These are phyloP conservation scores for Drosophila nebulosa DNA, from an alignment of 1,140 invertebrate species.

Conservation along the genomic window DNA sequence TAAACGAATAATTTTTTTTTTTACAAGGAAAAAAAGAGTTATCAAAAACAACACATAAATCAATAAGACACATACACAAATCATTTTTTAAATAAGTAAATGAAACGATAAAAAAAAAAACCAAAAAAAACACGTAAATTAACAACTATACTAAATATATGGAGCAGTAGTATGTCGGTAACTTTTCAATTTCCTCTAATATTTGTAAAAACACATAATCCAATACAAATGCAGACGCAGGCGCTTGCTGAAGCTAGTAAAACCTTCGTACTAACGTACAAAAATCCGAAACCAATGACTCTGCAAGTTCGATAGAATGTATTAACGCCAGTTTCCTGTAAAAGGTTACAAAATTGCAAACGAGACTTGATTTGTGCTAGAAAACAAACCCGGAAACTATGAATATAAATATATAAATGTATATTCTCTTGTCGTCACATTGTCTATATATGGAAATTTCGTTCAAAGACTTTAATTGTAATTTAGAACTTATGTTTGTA, in stretches of 20 bases:
- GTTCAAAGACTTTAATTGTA: slow-evolving; percentile 69
- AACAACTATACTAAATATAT: slow-evolving; percentile 28
- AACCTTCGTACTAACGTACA: slow-evolving; percentile 61
- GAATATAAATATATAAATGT: slow-evolving; percentile 19
- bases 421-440: slow-evolving; percentile 10
- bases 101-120: slow-evolving; percentile 25
- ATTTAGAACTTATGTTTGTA: slow-evolving; percentile 33
- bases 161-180: slow-evolving; percentile 28
- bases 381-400: slow-evolving; percentile 12
- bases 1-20: slow-evolving; percentile 63
- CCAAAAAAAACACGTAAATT: slow-evolving; percentile 36
- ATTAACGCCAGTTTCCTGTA: slow-evolving; percentile 53
- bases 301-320: slow-evolving; percentile 37
- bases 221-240: slow-evolving; percentile 45
- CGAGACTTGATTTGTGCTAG: slow-evolving; percentile 69
- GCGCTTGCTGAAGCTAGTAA: slow-evolving; percentile 51
- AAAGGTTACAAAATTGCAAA: slow-evolving; percentile 48
- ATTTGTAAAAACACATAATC: slow-evolving; percentile 20
- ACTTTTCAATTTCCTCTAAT: neutral
- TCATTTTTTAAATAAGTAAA: slow-evolving; percentile 25
- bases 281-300: slow-evolving; percentile 57
- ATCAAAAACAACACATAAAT: slow-evolving; percentile 24
- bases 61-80: slow-evolving; percentile 14
- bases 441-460: slow-evolving; percentile 48
- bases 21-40: slow-evolving; percentile 30